Conservation (phyloP, 2,888 invertebrate species). For the Phorcus lineatus region DNA sequence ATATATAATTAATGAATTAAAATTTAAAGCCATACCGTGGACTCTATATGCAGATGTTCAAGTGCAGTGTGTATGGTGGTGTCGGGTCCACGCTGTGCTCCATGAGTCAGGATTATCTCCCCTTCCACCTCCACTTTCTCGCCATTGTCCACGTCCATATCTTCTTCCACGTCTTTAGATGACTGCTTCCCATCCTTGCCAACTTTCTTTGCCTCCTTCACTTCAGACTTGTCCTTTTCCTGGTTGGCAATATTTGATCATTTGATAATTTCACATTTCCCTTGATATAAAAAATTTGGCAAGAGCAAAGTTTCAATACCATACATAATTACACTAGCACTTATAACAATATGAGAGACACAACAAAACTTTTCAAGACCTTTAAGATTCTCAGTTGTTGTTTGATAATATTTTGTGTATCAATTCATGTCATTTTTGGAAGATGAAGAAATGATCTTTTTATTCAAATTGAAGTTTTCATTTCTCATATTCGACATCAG, state of each 20-base stretch:
- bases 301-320: too few relatives aligned
- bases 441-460: too few relatives aligned
- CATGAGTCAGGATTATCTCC: slow-evolving; percentile 82
- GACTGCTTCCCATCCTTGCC: not conserved
- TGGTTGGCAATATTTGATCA: not conserved
- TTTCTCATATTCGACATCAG: too few relatives aligned
- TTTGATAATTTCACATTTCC: too few relatives aligned
- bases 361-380: too few relatives aligned
- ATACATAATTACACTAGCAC: too few relatives aligned
- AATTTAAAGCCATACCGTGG: slow-evolving; percentile 24
- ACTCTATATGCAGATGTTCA: slow-evolving; percentile 55
- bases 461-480: too few relatives aligned
- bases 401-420: too few relatives aligned
- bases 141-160: slow-evolving; percentile 41
- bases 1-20: not conserved
- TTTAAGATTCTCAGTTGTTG: too few relatives aligned
- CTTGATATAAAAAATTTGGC: too few relatives aligned
- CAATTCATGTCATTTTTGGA: too few relatives aligned
- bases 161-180: slow-evolving; percentile 35
- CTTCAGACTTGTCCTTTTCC: not conserved
- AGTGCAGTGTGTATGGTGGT: slow-evolving; percentile 86
- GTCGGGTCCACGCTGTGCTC: slow-evolving; percentile 83
- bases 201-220: not conserved
- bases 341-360: too few relatives aligned
- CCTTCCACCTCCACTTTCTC: slow-evolving; percentile 81